A percentile compares a stretch with the other conserved stretches of the same genome.
phyloP scores from a whole-genome alignment of 1,140 invertebrate species.

The Manduca sexta region DNA sequence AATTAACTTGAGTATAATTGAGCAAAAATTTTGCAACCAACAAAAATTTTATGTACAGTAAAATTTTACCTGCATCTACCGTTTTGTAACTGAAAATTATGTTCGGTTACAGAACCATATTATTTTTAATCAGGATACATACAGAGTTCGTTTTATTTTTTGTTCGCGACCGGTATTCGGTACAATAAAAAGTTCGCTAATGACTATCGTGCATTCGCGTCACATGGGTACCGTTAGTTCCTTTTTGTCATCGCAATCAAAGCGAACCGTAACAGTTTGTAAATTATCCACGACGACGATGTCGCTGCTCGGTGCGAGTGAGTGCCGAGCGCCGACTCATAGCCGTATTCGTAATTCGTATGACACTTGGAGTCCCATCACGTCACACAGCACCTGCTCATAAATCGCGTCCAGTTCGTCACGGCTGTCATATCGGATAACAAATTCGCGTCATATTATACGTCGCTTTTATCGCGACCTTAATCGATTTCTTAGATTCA shows the following conservation, averaged over 20 bases:
- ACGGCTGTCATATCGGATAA: conserved; percentile 29
- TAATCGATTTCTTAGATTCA: conserved; percentile 29
- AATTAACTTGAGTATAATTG: too few relatives aligned
- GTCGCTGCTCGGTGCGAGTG: conserved; percentile 22
- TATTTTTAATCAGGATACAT: too few relatives aligned
- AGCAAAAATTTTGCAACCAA: too few relatives aligned
- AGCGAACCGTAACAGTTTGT: conserved; percentile 29
- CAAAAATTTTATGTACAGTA: too few relatives aligned
- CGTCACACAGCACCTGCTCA: conserved; percentile 30
- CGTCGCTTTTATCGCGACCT: conserved; percentile 19
- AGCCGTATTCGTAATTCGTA: too few relatives aligned
- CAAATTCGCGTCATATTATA: conserved; percentile 30
- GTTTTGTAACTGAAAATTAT: background rate
- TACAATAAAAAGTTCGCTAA: conserved; percentile 16
- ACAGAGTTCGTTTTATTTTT: background rate
- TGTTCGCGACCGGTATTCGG: background rate
- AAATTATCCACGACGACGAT: conserved; percentile 35
- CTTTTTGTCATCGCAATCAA: conserved; percentile 23
- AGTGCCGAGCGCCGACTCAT: background rate
- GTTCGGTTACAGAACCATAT: too few relatives aligned
- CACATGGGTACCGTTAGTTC: conserved; percentile 27
- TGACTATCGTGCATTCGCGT: conserved; percentile 14
- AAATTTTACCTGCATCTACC: background rate
- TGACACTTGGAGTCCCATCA: background rate
- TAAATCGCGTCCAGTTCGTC: conserved; percentile 17